These are phyloP conservation scores for Prolemur simus DNA, from an alignment of 2,113 vertebrate genomes.

Conservation along the genomic window DNA sequence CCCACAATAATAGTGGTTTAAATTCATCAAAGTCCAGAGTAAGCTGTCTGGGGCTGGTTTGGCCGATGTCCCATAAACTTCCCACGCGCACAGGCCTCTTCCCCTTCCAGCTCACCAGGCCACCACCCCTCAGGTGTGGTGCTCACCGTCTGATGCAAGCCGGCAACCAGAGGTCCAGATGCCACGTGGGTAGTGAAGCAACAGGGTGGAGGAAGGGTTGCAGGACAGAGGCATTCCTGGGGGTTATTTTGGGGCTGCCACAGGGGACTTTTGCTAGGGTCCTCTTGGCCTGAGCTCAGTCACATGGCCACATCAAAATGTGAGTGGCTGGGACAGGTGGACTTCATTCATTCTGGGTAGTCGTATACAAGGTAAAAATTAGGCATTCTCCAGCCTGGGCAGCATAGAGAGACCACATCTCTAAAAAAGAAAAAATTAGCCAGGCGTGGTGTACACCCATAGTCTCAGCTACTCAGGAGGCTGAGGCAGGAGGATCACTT, in stretches of 20 bases:
- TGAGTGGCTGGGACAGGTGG: background rate
- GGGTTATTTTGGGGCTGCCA: background rate
- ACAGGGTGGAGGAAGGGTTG: background rate
- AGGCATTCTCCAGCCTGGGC: background rate
- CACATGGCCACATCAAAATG: background rate
- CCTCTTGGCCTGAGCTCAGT: background rate
- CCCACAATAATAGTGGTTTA: background rate
- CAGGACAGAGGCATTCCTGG: background rate
- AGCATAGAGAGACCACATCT: background rate
- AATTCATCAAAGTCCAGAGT: background rate
- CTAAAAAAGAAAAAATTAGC: background rate
- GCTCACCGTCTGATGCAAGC: background rate
- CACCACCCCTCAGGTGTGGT: background rate
- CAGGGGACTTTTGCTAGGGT: background rate
- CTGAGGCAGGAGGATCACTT: too few relatives aligned
- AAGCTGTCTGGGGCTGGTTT: background rate
- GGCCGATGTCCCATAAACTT: background rate
- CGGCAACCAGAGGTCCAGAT: background rate
- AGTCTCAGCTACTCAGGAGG: too few relatives aligned
- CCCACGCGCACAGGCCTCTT: background rate
- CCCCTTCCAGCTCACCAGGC: background rate
- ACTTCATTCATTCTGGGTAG: background rate
- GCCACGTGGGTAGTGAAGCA: background rate
- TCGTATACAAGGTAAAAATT: background rate
- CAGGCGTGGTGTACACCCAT: rapidly evolving